Conservation (phyloP, 2,113 vertebrate genomes). For the Ammodytes marinus region DNA sequence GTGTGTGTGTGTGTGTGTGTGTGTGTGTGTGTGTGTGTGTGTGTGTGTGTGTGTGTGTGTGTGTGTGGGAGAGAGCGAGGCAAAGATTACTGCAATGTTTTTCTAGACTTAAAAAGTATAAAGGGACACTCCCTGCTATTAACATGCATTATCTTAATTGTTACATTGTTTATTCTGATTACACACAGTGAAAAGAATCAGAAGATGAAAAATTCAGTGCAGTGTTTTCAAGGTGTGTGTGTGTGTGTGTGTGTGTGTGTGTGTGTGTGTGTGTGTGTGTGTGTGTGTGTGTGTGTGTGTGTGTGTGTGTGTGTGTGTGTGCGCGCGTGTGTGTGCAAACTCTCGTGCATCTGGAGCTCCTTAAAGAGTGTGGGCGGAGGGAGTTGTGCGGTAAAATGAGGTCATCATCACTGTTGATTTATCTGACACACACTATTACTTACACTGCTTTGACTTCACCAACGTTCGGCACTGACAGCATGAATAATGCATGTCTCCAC, state of each 20-base stretch:
- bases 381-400: constrained; percentile 78
- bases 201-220: neutral
- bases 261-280: constrained; percentile 28
- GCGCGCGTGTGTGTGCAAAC: constrained; percentile 21
- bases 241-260: constrained; percentile 1
- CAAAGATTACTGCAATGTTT: neutral
- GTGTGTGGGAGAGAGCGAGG: neutral
- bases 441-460: constrained; percentile 73
- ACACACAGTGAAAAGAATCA: neutral
- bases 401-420: constrained; percentile 81
- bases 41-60: neutral
- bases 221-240: constrained; percentile 35
- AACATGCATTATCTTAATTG: neutral
- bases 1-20: neutral
- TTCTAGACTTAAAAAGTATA: neutral
- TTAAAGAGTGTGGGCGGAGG: constrained; percentile 66
- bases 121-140: constrained; percentile 2
- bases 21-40: neutral
- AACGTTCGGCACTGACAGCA: constrained; percentile 69
- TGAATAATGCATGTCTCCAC: constrained; percentile 77
- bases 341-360: constrained; percentile 63
- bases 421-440: constrained; percentile 78
- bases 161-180: constrained; percentile 24
- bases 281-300: constrained; percentile 32
- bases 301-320: constrained; percentile 38